Percentiles rank a stretch among this genome's conserved stretches.
Evolutionary conservation across 1,140 invertebrate species (phyloP).

Genomic region (Zaprionus tsacasi): DNA sequence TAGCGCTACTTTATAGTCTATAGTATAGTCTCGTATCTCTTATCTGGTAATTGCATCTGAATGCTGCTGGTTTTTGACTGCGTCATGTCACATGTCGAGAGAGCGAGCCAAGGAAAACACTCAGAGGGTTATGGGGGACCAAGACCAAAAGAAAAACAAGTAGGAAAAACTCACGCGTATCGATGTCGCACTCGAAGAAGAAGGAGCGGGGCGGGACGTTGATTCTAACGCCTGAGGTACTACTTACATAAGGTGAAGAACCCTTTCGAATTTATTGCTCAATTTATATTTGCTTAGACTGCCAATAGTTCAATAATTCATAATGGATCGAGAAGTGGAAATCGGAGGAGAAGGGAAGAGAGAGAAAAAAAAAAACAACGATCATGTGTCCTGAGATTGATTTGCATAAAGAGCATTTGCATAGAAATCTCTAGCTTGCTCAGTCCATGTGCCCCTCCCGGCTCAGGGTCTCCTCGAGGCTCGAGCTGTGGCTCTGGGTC

Average conservation of each 20-base stretch:
- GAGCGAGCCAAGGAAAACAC: neutral
- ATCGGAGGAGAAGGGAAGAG: neutral
- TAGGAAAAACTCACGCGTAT: conserved; percentile 68
- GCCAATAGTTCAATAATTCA: conserved; percentile 81
- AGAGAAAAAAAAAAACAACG: conserved; percentile 11
- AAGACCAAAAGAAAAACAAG: neutral
- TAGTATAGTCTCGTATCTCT: conserved; percentile 8
- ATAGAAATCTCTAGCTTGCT: conserved; percentile 24
- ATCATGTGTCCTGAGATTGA: conserved; percentile 61
- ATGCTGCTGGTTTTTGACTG: conserved; percentile 50
- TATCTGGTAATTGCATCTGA: conserved; percentile 62
- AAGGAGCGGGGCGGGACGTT: conserved; percentile 13
- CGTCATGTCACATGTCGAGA: conserved; percentile 70
- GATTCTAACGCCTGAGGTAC: conserved; percentile 17
- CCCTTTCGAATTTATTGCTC: conserved; percentile 69
- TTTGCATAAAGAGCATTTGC: conserved; percentile 74
- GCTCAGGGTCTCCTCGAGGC: neutral
- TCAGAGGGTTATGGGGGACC: neutral
- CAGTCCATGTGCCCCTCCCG: neutral
- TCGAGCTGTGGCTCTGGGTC: neutral
- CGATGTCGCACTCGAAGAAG: conserved; percentile 45
- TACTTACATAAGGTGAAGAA: neutral
- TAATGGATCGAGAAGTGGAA: conserved; percentile 35
- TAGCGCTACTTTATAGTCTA: conserved; percentile 24
- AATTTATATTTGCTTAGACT: conserved; percentile 82